Conservation (phyloP, 2,797 vertebrate species). For the Leptodactylus fallax region DNA sequence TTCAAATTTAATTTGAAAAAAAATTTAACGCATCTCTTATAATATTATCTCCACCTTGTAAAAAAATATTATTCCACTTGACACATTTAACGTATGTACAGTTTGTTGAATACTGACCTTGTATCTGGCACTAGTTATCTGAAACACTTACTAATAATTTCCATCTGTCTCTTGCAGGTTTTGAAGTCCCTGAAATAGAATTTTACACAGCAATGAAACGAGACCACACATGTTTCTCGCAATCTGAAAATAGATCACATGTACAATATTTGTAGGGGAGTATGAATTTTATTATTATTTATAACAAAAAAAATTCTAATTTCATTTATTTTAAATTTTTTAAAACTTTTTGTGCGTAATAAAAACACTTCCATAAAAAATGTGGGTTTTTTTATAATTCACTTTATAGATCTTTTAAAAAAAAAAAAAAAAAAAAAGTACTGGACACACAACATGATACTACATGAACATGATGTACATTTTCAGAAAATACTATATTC, state of each 20-base stretch:
- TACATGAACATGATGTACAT: too few relatives aligned
- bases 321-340: not conserved
- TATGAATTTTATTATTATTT: not conserved
- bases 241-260: constrained; percentile 1
- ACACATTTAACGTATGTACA: constrained; percentile 26
- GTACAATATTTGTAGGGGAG: not conserved
- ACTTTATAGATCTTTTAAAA: too few relatives aligned
- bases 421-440: not conserved
- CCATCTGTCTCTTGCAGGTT: constrained; percentile 50
- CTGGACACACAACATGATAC: too few relatives aligned
- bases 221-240: constrained; percentile 29
- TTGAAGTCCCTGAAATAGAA: constrained; percentile 42
- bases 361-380: not conserved
- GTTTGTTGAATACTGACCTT: constrained; percentile 36
- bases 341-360: not conserved
- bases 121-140: constrained; percentile 32
- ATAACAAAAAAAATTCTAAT: not conserved
- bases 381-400: too few relatives aligned
- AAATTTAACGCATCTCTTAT: not conserved
- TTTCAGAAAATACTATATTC: too few relatives aligned
- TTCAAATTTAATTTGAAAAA: not conserved
- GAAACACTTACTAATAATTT: constrained; percentile 55
- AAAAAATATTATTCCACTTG: constrained; percentile 21
- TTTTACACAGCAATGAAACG: constrained; percentile 16
- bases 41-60: not conserved